These are phyloP conservation scores for Chamaea fasciata DNA, from an alignment of 2,113 vertebrate species.

Conservation along the genomic window DNA sequence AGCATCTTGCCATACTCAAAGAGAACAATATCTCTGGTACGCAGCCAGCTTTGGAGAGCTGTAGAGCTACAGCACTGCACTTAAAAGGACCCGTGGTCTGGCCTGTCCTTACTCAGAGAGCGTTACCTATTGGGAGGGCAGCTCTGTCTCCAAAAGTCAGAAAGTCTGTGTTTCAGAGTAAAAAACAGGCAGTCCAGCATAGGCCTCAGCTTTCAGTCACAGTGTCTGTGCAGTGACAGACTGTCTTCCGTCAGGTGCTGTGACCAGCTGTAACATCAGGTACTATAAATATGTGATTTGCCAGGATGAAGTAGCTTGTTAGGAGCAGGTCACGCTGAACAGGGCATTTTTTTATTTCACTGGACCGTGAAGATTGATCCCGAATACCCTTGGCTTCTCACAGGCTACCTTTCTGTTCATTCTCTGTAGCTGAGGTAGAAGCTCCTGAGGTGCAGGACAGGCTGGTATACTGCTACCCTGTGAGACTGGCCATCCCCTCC, in stretches of 20 bases:
- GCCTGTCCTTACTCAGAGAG: not conserved
- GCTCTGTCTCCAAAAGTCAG: not conserved
- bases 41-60: not conserved
- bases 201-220: not conserved
- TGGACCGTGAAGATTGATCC: not conserved
- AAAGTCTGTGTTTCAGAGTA: not conserved
- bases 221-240: not conserved
- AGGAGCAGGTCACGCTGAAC: not conserved
- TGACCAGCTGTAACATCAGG: not conserved
- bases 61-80: not conserved
- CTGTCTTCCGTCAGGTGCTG: not conserved
- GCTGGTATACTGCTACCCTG: constrained; percentile 91
- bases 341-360: not conserved
- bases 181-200: not conserved
- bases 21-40: constrained; percentile 85
- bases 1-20: constrained; percentile 87
- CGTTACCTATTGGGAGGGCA: not conserved
- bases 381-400: not conserved
- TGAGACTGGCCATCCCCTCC: constrained; percentile 80
- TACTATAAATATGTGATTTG: not conserved
- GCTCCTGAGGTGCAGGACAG: constrained; percentile 78
- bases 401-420: not conserved
- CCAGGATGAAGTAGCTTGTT: not conserved
- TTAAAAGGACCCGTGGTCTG: not conserved
- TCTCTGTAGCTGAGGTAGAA: constrained; percentile 70